These are phyloP conservation scores for Pollachius pollachius DNA, from an alignment of 2,113 vertebrate species.

Conservation along the genomic window DNA sequence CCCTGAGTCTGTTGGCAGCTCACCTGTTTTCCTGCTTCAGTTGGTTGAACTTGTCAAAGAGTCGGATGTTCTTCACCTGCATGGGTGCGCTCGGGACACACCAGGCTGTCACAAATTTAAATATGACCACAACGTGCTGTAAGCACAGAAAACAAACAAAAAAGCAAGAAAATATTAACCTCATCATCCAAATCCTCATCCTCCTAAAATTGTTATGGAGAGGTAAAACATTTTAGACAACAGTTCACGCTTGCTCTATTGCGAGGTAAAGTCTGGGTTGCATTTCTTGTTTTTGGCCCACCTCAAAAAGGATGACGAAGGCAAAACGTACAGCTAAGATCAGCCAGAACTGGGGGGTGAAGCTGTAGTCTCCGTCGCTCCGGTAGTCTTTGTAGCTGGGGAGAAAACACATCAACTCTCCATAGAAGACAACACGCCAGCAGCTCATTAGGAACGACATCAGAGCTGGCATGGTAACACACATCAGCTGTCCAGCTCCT, in stretches of 20 bases:
- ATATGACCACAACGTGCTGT: conserved; percentile 88
- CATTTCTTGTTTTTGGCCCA: conserved; percentile 29
- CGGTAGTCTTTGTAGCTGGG: conserved; percentile 91
- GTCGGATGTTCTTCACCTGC: conserved; percentile 81
- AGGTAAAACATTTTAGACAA: too few species aligned
- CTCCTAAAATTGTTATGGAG: too few species aligned
- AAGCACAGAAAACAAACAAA: conserved; percentile 19
- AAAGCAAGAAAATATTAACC: too few species aligned
- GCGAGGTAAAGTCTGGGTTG: too few species aligned
- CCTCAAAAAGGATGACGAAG: conserved; percentile 95
- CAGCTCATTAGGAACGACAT: too few species aligned
- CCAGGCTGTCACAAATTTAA: conserved; percentile 88
- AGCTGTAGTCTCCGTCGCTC: conserved; percentile 69
- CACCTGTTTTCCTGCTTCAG: conserved; percentile 72
- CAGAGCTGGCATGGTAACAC: too few species aligned
- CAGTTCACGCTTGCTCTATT: too few species aligned
- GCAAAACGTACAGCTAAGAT: conserved; percentile 86
- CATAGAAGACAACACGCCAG: too few species aligned
- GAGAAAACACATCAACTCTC: not conserved
- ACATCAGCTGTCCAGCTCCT: too few species aligned
- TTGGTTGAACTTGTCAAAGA: conserved; percentile 66
- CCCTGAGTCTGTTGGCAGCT: conserved; percentile 6
- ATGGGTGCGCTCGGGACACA: conserved; percentile 84
- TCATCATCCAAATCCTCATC: not conserved
- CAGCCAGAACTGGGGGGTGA: conserved; percentile 85